These are phyloP conservation scores for Uloborus diversus DNA, from an alignment of 1,140 invertebrate species.

Conservation along the genomic window DNA sequence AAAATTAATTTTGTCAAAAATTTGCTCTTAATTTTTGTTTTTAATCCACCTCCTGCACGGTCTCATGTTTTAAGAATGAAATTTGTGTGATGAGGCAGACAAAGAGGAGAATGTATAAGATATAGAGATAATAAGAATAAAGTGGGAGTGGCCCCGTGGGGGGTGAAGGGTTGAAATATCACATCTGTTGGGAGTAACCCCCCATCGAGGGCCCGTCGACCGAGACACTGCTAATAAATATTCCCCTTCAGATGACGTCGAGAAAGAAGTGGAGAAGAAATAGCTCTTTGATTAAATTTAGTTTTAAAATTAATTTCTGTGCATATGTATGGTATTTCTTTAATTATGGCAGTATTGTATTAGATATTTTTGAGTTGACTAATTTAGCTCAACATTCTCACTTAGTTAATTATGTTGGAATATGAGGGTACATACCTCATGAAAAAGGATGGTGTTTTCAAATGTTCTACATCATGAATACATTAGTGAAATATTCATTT, in stretches of 20 bases:
- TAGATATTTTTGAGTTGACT: no score
- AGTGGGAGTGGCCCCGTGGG: not conserved
- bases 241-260: not conserved
- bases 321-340: no score
- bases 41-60: not conserved
- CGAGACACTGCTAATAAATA: constrained; percentile 19
- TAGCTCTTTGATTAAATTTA: not conserved
- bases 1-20: no score
- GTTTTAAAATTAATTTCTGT: not conserved
- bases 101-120: no score
- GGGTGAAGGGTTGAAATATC: constrained; percentile 53
- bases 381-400: no score
- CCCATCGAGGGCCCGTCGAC: constrained; percentile 4
- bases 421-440: no score
- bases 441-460: no score
- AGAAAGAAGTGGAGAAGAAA: not conserved
- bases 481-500: no score
- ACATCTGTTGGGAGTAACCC: constrained; percentile 55
- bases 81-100: not conserved
- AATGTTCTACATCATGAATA: no score
- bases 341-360: no score
- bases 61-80: not conserved
- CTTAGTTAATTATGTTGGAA: no score
- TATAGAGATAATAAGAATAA: not conserved
- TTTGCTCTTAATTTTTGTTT: not conserved